Base-by-base conservation (phyloP, 1,140 invertebrate species). In the Chlorops oryzae region DNA sequence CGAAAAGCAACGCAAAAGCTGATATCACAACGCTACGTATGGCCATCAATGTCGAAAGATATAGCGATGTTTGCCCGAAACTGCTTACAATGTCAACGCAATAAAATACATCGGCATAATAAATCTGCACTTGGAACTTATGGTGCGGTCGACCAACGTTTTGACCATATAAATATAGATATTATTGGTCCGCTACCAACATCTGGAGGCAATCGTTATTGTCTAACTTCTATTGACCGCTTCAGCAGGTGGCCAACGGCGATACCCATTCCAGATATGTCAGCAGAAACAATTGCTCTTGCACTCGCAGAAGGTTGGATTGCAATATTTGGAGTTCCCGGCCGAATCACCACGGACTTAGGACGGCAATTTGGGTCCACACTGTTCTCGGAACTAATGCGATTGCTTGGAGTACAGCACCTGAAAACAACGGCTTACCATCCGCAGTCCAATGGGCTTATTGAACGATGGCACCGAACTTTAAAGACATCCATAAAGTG, bases 211-310 rank as follows among this genome's bases (percentile, higher is more conserved):
- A 56, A 54, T 52, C 20, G 57, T 6, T 75, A 76, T 52, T 55
- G 63, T 10, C 50, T 79, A 0, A 78, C 76, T 0, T 58, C 62
- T 4, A 70, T 76, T 6, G 76, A 78, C 51, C 46, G 70, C 23
- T 75, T 61, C 76, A 2, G n/a, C n/a, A 51, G 72, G 20, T 80
- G 73, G 73, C 73, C 69, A 0, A 74, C 76, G 59, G 69, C 70
- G 2, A 50, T 73, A n/a, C 75, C 75, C 2, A 24, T 76, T 0
- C 15, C 45, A 15, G 68, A 77, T 21, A 74, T 72, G 2, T 54
- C 62, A 6, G 72, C 73, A 7, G 55, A 61, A 23, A 50, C 35
- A 2, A 52, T 63, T 20, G 57, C 60, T 5, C 43, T 23, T 40
- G 42, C 44, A 1, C 46, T 70, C 7, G 52, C 52, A 10, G 27